Percentiles rank a stretch among this genome's conserved stretches.
phyloP scores from a whole-genome alignment of 2,888 invertebrate genomes.

The Eupithecia tripunctaria region DNA sequence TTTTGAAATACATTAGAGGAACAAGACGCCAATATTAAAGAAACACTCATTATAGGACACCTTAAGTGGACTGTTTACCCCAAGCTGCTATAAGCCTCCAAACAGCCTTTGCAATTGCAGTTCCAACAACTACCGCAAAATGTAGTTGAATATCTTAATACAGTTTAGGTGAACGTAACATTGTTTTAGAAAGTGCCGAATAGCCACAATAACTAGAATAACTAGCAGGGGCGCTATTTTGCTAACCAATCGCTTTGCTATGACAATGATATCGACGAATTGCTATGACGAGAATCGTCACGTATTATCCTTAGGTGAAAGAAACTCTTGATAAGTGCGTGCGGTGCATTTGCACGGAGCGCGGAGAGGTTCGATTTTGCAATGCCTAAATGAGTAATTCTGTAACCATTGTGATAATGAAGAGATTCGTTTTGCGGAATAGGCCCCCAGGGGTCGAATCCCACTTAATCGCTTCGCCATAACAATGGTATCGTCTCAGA shows the following conservation, averaged over 20 bases:
- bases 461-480: too few species aligned
- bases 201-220: conserved; percentile 58
- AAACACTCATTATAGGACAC: neutral
- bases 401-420: neutral
- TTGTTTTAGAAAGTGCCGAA: conserved; percentile 76
- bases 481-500: too few species aligned
- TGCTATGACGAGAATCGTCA: neutral
- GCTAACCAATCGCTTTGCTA: neutral
- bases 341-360: neutral
- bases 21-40: neutral
- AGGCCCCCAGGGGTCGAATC: too few species aligned
- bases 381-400: neutral
- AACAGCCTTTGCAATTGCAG: neutral
- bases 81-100: neutral
- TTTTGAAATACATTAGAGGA: neutral
- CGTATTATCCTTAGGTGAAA: neutral
- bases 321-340: neutral
- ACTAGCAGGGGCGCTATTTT: neutral
- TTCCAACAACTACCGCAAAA: conserved; percentile 47
- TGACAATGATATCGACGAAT: neutral
- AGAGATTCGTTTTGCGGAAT: neutral
- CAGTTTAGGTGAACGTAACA: conserved; percentile 69
- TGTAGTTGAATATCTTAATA: conserved; percentile 63
- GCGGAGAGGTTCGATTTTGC: too few species aligned
- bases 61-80: neutral